These are phyloP conservation scores for Sphenopsis melanotis DNA, from an alignment of 2,797 vertebrate genomes.

Conservation along the genomic window DNA sequence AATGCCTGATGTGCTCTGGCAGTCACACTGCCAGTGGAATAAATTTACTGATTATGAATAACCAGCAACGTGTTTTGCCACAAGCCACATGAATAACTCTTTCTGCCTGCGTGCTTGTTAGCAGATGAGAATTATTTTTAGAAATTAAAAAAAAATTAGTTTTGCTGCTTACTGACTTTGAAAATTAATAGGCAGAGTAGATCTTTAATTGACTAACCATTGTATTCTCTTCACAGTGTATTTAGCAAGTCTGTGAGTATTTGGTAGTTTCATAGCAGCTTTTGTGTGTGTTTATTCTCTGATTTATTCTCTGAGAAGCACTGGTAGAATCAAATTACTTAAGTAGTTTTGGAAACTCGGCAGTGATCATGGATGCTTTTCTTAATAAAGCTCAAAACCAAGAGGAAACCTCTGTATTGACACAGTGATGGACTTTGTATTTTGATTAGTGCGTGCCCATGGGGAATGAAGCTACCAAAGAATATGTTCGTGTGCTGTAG, in stretches of 20 bases:
- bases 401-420: neutral
- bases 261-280: neutral
- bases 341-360: neutral
- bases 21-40: neutral
- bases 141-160: neutral
- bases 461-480: neutral
- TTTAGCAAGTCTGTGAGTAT: neutral
- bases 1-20: neutral
- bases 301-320: neutral
- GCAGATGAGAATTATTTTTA: constrained; percentile 1
- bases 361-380: neutral
- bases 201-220: neutral
- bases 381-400: neutral
- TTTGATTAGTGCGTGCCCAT: neutral
- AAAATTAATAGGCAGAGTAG: constrained; percentile 11
- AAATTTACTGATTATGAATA: neutral
- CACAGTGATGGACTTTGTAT: neutral
- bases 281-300: neutral
- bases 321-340: neutral
- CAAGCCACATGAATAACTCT: neutral
- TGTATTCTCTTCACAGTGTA: neutral
- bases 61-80: neutral
- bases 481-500: neutral
- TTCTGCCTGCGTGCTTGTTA: neutral
- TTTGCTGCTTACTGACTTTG: neutral